Conservation (phyloP, 2,797 vertebrate genomes). For the Merluccius polli region DNA sequence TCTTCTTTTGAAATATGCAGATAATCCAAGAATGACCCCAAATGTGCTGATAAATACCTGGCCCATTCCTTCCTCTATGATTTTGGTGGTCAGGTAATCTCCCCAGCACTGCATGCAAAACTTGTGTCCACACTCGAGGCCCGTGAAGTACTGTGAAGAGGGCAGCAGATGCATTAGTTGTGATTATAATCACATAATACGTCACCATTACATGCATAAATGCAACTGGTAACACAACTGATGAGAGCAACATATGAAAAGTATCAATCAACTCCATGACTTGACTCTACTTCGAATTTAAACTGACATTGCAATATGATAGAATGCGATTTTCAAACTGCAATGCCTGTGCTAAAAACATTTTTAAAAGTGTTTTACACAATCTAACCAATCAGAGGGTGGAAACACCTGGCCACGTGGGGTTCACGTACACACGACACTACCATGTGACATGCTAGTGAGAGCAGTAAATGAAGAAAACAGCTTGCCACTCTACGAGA, state of each 20-base stretch:
- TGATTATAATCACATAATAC: background rate
- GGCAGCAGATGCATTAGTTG: conserved; percentile 13
- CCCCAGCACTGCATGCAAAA: conserved; percentile 99
- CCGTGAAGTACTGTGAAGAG: conserved; percentile 91
- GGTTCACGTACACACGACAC: too few relatives aligned
- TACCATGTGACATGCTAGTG: too few relatives aligned
- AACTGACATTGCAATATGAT: too few relatives aligned
- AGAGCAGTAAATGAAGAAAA: too few relatives aligned
- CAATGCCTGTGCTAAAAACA: too few relatives aligned
- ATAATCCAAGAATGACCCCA: background rate
- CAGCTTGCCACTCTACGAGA: too few relatives aligned
- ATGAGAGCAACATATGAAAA: background rate
- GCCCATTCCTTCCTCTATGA: conserved; percentile 99
- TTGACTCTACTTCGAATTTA: too few relatives aligned
- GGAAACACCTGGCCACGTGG: too few relatives aligned
- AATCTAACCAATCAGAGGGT: too few relatives aligned
- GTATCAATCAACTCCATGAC: background rate
- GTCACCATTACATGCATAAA: background rate
- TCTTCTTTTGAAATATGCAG: background rate
- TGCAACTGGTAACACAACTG: background rate
- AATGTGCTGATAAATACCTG: conserved; percentile 78
- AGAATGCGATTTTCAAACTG: too few relatives aligned
- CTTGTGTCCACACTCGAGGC: conserved; percentile 99
- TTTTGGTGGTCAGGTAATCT: conserved; percentile 99
- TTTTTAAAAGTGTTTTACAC: too few relatives aligned